Conservation (phyloP, 1,140 invertebrate species). For the Acyrthosiphon pisum region DNA sequence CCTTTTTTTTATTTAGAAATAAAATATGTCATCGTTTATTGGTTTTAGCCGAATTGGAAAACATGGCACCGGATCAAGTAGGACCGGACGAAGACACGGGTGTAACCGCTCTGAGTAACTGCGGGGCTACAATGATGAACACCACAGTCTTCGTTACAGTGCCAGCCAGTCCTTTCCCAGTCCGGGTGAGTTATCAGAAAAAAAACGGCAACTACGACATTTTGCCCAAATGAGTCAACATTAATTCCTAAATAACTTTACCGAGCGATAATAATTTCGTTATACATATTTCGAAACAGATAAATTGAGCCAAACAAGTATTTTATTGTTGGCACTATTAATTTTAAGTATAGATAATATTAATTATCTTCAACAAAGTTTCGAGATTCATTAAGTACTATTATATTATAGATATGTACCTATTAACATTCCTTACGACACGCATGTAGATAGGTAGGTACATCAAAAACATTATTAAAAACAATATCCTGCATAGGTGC, state of each 20-base stretch:
- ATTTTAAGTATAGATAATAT: neutral
- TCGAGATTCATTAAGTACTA: neutral
- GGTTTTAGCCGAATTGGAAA: constrained; percentile 38
- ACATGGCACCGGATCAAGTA: constrained; percentile 53
- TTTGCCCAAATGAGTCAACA: neutral
- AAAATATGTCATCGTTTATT: constrained; percentile 24
- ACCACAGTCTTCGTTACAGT: constrained; percentile 50
- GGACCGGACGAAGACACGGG: constrained; percentile 42
- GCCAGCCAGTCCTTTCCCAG: constrained; percentile 43
- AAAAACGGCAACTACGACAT: neutral
- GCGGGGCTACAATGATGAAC: constrained; percentile 40
- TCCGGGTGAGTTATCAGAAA: constrained; percentile 35
- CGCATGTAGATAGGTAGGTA: neutral
- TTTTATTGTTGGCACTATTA: neutral
- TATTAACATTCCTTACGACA: neutral
- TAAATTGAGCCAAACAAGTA: neutral
- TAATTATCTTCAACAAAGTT: neutral
- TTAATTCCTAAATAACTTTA: neutral
- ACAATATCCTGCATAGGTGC: neutral
- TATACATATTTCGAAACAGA: neutral
- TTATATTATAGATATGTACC: neutral
- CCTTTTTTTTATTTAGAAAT: neutral
- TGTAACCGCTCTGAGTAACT: constrained; percentile 44
- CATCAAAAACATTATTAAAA: neutral
- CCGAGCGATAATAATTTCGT: neutral